Percentiles rank a stretch among this genome's conserved stretches.
Evolutionary conservation across 2,797 vertebrate species (phyloP).

Genomic region (Prionace glauca): DNA sequence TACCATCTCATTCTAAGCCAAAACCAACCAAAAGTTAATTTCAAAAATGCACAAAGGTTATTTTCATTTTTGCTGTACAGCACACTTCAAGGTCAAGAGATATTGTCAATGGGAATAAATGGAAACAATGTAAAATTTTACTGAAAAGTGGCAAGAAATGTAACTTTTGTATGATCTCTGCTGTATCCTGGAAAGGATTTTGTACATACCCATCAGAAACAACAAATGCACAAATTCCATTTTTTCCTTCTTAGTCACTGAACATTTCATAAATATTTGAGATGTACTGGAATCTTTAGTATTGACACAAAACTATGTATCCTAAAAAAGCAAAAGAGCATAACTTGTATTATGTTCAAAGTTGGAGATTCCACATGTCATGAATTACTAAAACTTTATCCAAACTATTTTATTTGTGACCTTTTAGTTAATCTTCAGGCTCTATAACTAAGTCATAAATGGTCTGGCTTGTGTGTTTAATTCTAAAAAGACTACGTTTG

Average conservation of each 20-base stretch:
- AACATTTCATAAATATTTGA: neutral
- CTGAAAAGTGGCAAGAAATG: neutral
- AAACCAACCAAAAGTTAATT: neutral
- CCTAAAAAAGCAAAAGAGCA: neutral
- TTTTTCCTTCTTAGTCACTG: neutral
- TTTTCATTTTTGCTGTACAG: neutral
- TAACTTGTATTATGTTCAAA: conserved; percentile 14
- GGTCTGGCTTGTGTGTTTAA: neutral
- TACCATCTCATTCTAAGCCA: neutral
- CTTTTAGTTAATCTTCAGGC: neutral
- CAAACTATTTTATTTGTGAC: neutral
- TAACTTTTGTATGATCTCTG: neutral
- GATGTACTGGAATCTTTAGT: neutral
- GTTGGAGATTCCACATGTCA: neutral
- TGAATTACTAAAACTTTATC: neutral
- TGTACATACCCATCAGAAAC: neutral
- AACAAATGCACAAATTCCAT: neutral
- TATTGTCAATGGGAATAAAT: neutral
- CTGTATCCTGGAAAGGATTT: neutral
- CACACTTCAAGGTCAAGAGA: neutral
- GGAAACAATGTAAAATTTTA: conserved; percentile 19
- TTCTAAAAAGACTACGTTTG: neutral
- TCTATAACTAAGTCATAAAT: neutral
- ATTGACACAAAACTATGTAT: neutral
- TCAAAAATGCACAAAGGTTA: neutral